Base-by-base conservation (phyloP, 2,113 vertebrate genomes). In the Polyodon spathula region DNA sequence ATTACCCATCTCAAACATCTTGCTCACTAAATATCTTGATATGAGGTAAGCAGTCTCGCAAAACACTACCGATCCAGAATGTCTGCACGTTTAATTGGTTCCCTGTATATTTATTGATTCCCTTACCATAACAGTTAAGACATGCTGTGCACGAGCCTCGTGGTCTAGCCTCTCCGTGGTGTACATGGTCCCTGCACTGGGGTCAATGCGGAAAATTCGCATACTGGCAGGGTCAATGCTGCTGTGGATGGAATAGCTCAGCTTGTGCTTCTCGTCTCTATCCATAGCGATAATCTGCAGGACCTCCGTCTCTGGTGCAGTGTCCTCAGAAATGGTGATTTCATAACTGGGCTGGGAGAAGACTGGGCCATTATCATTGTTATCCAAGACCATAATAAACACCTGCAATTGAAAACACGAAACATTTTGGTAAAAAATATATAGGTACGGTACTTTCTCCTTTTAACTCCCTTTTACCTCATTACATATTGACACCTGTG, bases 351-450 rank as follows among this genome's bases (percentile, higher is more conserved):
- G 77, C 58, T 97, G 92, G 64, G 93, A 93, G 81, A 98, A 98
- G 71, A 94, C 77, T 1, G 96, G 95, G 39, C 89, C 82, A 0
- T 98, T 97, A 82, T 99, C 96, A 8, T 99, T 99, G 76, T 90
- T 91, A 86, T 99, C 96, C 74, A 96, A 66, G 37, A 98, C 89
- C 60, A 80, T 92, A 75, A 99, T 88, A 68, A 92, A 84, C 66
- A 99, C 91, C 96, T 98, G 62, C 1, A 70, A 74, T 52, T 70
- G 64, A 62, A 66, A 62, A 66, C 46, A 44, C n/a, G n/a, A n/a
- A n/a, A n/a, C n/a, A n/a, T n/a, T n/a, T n/a, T n/a, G n/a, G n/a
- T n/a, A n/a, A n/a, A n/a, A n/a, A n/a, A n/a, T n/a, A n/a, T n/a
- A n/a, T n/a, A n/a, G n/a, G n/a, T n/a, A n/a, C n/a, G n/a, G n/a